Conservation (phyloP, 2,888 invertebrate species). For the Hermodice carunculata region DNA sequence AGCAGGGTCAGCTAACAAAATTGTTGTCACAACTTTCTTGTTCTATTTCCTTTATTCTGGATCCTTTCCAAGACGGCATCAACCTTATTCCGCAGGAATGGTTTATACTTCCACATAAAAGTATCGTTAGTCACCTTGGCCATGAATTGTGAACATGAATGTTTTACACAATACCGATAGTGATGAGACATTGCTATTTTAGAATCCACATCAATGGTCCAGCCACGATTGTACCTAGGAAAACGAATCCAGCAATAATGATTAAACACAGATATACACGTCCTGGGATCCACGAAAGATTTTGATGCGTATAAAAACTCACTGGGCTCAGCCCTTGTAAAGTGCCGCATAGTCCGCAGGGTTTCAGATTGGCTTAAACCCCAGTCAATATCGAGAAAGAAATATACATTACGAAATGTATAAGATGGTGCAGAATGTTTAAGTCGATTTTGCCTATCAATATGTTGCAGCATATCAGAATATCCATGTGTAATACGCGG, state of each 20-base stretch:
- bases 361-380: too few species aligned
- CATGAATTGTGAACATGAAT: too few species aligned
- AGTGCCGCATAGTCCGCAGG: too few species aligned
- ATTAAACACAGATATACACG: conserved; percentile 38
- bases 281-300: conserved; percentile 27
- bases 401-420: conserved; percentile 35
- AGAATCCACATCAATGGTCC: conserved; percentile 14
- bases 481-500: conserved; percentile 28
- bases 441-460: conserved; percentile 17
- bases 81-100: too few species aligned
- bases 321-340: conserved; percentile 12
- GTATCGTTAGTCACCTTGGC: too few species aligned
- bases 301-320: conserved; percentile 19
- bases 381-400: conserved; percentile 32
- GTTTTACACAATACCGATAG: too few species aligned
- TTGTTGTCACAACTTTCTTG: too few species aligned
- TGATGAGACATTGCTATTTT: conserved; percentile 33
- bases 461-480: conserved; percentile 14
- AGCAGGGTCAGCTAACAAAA: too few species aligned
- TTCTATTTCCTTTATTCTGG: too few species aligned
- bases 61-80: too few species aligned
- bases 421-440: conserved; percentile 22
- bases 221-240: not conserved
- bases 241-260: conserved; percentile 37
- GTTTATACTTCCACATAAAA: too few species aligned